Conservation (phyloP, 2,888 invertebrate species). For the Nemoura dubitans region DNA sequence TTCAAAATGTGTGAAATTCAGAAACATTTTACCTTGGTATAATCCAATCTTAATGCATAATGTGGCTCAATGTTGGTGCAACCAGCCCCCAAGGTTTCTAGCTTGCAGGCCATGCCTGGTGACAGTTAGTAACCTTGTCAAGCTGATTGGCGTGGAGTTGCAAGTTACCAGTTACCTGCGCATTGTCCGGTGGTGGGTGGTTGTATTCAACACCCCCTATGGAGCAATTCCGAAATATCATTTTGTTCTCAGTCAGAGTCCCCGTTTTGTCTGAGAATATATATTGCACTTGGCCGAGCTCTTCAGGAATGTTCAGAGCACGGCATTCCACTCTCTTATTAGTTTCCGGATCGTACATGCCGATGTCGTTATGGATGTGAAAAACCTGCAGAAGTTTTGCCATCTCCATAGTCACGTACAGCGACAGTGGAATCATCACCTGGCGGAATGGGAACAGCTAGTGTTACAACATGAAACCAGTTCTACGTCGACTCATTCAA, state of each 20-base stretch:
- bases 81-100: too few relatives aligned
- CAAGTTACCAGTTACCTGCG: conserved; percentile 46
- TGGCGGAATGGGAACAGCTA: conserved; percentile 56
- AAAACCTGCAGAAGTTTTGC: conserved; percentile 95
- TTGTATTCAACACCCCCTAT: conserved; percentile 90
- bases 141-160: too few relatives aligned
- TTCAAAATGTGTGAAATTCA: too few relatives aligned
- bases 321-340: conserved; percentile 89
- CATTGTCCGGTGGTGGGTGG: conserved; percentile 75
- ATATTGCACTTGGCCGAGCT: conserved; percentile 94
- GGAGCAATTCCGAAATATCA: conserved; percentile 93
- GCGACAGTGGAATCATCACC: conserved; percentile 95
- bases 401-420: conserved; percentile 97
- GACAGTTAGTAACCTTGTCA: too few relatives aligned
- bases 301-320: conserved; percentile 96
- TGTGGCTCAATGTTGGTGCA: too few relatives aligned
- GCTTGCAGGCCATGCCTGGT: too few relatives aligned
- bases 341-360: conserved; percentile 84
- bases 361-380: conserved; percentile 90
- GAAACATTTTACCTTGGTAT: too few relatives aligned
- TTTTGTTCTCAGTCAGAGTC: conserved; percentile 96
- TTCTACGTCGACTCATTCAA: too few relatives aligned
- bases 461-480: background rate
- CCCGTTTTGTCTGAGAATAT: conserved; percentile 98
- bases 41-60: too few relatives aligned